phyloP scores from a whole-genome alignment of 2,113 vertebrate genomes.

The Poeciliopsis prolifica region DNA sequence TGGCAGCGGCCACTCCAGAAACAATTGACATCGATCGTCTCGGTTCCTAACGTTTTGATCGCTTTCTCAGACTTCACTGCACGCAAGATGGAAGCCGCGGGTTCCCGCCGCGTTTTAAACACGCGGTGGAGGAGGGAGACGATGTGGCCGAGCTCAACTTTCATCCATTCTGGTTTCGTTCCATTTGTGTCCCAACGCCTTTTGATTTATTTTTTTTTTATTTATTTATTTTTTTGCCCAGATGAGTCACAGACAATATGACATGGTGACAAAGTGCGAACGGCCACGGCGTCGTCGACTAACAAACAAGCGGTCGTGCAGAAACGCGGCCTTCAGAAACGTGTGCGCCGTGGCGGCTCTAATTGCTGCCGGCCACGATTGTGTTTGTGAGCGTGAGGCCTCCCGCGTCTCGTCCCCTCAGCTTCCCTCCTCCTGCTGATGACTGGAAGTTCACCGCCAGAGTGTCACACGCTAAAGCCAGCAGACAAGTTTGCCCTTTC shows the following conservation, averaged over 20 bases:
- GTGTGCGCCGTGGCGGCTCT: not conserved
- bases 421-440: conserved; percentile 15
- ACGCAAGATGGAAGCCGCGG: conserved; percentile 1
- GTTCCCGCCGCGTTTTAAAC: not conserved
- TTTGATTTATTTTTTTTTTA: not conserved
- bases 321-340: not conserved
- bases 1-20: conserved; percentile 35
- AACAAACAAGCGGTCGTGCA: conserved; percentile 11
- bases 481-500: conserved; percentile 72
- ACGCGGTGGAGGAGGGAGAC: too few species aligned
- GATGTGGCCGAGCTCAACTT: not conserved
- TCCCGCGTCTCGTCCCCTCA: not conserved
- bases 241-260: conserved; percentile 17
- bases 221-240: too few species aligned
- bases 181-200: not conserved
- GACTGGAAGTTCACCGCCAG: conserved; percentile 49
- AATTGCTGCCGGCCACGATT: not conserved
- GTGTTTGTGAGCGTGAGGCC: conserved; percentile 12
- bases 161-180: conserved; percentile 19
- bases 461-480: conserved; percentile 57
- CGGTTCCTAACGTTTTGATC: conserved; percentile 21
- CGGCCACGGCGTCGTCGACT: conserved; percentile 4
- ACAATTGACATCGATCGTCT: conserved; percentile 53
- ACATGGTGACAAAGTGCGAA: conserved; percentile 19
- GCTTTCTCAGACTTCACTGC: conserved; percentile 19